phyloP scores from a whole-genome alignment of 2,888 invertebrate species.

The Archips xylosteana region DNA sequence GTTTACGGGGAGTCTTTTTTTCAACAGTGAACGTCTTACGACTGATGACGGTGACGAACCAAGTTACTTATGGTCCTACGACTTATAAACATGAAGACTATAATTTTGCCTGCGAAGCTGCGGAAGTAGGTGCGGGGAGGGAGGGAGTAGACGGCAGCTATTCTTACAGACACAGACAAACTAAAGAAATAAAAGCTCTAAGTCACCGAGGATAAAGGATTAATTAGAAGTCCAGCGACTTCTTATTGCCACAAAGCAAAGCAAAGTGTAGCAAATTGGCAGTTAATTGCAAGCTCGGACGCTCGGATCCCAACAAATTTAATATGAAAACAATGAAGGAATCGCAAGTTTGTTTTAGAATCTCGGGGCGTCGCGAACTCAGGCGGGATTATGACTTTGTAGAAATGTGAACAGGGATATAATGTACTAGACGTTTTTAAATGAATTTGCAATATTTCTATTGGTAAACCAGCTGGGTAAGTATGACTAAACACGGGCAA shows the following conservation, averaged over 20 bases:
- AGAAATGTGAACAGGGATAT: not conserved
- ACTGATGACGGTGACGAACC: too few relatives aligned
- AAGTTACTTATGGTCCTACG: too few relatives aligned
- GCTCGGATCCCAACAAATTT: slow-evolving; percentile 23
- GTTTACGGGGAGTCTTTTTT: too few relatives aligned
- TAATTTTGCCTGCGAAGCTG: too few relatives aligned
- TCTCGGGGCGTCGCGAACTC: not conserved
- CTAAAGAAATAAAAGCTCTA: slow-evolving; percentile 1
- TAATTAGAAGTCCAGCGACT: slow-evolving; percentile 21
- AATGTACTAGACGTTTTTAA: too few relatives aligned
- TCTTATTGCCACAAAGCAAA: slow-evolving; percentile 26
- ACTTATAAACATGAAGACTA: too few relatives aligned
- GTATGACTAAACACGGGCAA: too few relatives aligned
- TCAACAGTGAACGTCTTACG: too few relatives aligned
- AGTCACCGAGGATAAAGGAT: slow-evolving; percentile 11
- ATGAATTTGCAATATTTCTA: too few relatives aligned
- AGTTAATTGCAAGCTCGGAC: slow-evolving; percentile 25
- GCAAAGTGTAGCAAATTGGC: slow-evolving; percentile 24
- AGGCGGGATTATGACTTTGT: not conserved
- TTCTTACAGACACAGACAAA: not conserved
- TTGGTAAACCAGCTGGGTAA: too few relatives aligned
- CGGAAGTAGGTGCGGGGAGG: too few relatives aligned
- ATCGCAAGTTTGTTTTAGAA: slow-evolving; percentile 8
- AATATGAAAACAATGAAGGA: slow-evolving; percentile 24
- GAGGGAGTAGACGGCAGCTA: too few relatives aligned